phyloP scores from a whole-genome alignment of 2,888 invertebrate genomes.

The Pandemis corylana region DNA sequence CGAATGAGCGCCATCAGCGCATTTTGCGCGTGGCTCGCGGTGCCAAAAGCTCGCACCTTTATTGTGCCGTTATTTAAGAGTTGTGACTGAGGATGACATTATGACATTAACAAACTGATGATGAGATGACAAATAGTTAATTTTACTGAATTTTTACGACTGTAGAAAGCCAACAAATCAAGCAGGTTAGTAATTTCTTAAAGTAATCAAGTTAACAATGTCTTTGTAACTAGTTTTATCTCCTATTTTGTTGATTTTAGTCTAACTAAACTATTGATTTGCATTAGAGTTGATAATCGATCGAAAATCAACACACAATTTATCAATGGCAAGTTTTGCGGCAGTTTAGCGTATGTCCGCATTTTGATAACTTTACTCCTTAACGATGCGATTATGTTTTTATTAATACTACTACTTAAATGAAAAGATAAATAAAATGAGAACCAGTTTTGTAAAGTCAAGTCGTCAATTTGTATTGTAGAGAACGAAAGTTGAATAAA shows the following conservation, averaged over 20 bases:
- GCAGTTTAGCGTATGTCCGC: neutral
- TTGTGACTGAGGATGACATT: constrained; percentile 38
- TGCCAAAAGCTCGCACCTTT: constrained; percentile 36
- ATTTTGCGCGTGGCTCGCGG: constrained; percentile 33
- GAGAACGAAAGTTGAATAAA: constrained; percentile 28
- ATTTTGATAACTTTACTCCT: neutral
- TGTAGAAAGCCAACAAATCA: neutral
- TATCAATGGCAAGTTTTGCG: neutral
- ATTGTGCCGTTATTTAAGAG: constrained; percentile 40
- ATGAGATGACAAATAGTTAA: constrained; percentile 28
- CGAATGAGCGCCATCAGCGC: constrained; percentile 32
- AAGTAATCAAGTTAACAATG: neutral
- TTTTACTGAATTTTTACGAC: constrained; percentile 21
- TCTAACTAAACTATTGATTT: neutral
- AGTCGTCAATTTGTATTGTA: constrained; percentile 22
- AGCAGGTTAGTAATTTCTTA: neutral
- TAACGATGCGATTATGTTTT: constrained; percentile 8
- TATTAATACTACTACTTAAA: constrained; percentile 13
- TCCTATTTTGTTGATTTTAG: neutral
- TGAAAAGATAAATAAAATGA: constrained; percentile 18
- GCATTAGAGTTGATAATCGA: too few species aligned
- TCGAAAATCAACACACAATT: too few species aligned
- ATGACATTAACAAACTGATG: constrained; percentile 45
- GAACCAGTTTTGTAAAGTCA: constrained; percentile 21
- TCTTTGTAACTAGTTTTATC: neutral